Evolutionary conservation across 2,113 vertebrate genomes (phyloP).

Genomic region (Murina feae): DNA sequence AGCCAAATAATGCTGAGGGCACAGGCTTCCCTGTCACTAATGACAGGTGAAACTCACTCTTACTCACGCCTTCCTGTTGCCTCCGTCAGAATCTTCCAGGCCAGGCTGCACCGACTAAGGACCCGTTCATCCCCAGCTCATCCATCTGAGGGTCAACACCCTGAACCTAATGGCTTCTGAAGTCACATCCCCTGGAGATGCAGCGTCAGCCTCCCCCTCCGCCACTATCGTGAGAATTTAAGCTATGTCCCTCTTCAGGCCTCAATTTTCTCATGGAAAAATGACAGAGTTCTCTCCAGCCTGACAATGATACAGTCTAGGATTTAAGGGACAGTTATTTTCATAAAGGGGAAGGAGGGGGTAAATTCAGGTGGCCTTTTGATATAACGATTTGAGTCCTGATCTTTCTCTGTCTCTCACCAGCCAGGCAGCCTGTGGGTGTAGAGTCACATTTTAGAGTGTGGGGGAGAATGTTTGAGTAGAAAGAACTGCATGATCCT

Average conservation of each 20-base stretch:
- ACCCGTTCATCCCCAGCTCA: neutral
- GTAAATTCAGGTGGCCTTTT: neutral
- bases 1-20: neutral
- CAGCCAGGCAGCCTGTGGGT: neutral
- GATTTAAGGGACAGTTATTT: neutral
- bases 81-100: neutral
- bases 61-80: neutral
- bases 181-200: neutral
- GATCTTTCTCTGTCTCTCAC: neutral
- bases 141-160: neutral
- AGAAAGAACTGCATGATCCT: neutral
- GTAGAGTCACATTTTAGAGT: neutral
- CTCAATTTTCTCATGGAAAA: neutral
- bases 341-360: neutral
- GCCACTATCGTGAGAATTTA: neutral
- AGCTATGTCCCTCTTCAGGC: neutral
- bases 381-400: neutral
- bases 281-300: neutral
- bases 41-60: fast-evolving
- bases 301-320: neutral
- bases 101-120: neutral
- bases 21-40: neutral
- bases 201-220: neutral
- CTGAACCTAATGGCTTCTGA: neutral
- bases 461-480: neutral